Conservation (phyloP, 2,888 invertebrate species). For the Cryptocheilus praepositus region DNA sequence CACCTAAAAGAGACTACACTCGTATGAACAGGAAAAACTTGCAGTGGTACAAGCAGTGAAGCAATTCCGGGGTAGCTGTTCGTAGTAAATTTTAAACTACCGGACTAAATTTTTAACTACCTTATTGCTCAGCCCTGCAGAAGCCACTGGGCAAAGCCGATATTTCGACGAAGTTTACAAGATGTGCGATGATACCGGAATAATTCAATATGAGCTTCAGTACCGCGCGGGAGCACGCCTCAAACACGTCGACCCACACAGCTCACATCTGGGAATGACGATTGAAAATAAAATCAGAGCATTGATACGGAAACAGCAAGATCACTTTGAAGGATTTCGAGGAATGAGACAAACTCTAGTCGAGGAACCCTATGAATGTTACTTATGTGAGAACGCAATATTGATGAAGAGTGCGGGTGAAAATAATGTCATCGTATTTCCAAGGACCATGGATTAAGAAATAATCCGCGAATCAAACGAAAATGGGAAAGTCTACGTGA, state of each 20-base stretch:
- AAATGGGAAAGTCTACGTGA: not conserved
- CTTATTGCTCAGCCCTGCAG: slow-evolving; percentile 8
- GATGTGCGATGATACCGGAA: slow-evolving; percentile 13
- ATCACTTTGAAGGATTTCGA: not conserved
- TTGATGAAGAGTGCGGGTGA: not conserved
- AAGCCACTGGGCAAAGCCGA: slow-evolving; percentile 4
- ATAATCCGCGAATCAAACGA: not conserved
- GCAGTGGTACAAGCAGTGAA: not conserved
- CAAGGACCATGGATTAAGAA: not conserved
- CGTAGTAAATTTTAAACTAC: not conserved
- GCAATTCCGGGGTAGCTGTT: slow-evolving; percentile 6
- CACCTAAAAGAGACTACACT: not conserved
- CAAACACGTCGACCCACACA: slow-evolving; percentile 14
- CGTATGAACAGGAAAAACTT: not conserved
- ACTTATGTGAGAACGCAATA: not conserved
- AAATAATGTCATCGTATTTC: not conserved
- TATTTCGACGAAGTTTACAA: slow-evolving; percentile 1
- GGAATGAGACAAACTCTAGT: not conserved
- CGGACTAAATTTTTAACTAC: no score
- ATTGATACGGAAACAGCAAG: slow-evolving; percentile 1
- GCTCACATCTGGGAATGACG: not conserved
- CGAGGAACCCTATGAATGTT: not conserved
- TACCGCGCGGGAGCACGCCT: slow-evolving; percentile 13
- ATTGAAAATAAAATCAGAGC: slow-evolving; percentile 2
- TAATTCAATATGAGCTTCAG: slow-evolving; percentile 1